phyloP scores from a whole-genome alignment of 2,888 invertebrate genomes.

The Epiperipatus broadwayi region DNA sequence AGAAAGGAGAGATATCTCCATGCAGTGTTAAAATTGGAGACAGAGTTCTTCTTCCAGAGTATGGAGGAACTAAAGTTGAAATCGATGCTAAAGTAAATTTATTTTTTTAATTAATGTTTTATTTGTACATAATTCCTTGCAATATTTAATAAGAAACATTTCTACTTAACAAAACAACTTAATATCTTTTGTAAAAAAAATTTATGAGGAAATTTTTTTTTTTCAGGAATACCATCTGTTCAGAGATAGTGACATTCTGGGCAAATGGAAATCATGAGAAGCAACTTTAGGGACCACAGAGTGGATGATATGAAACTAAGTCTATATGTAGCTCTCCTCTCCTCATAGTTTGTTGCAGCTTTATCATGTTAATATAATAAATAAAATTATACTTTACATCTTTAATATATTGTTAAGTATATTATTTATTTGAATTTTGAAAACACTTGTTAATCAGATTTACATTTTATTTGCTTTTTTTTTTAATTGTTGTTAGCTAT shows the following conservation, averaged over 20 bases:
- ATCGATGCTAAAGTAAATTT: constrained; percentile 45
- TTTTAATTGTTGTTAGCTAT: too few relatives aligned
- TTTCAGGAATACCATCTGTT: constrained; percentile 67
- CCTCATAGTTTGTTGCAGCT: too few relatives aligned
- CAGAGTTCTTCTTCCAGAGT: constrained; percentile 85
- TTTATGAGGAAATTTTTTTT: constrained; percentile 15
- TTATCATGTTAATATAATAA: too few relatives aligned
- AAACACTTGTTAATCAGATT: too few relatives aligned
- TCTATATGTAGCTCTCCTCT: too few relatives aligned
- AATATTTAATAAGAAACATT: constrained; percentile 13
- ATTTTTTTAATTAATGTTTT: not conserved
- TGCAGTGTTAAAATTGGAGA: constrained; percentile 73
- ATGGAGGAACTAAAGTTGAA: constrained; percentile 89
- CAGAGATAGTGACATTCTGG: constrained; percentile 86
- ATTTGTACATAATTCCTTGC: constrained; percentile 18
- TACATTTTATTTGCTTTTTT: too few relatives aligned
- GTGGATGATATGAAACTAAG: too few relatives aligned
- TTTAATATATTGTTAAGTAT: too few relatives aligned
- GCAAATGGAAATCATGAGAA: constrained; percentile 50
- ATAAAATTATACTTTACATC: too few relatives aligned
- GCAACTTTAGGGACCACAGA: too few relatives aligned
- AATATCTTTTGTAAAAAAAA: constrained; percentile 8
- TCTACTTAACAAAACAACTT: too few relatives aligned
- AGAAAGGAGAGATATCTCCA: constrained; percentile 62
- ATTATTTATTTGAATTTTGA: too few relatives aligned